Conservation (phyloP, 2,888 invertebrate species). For the Desoria tigrina region DNA sequence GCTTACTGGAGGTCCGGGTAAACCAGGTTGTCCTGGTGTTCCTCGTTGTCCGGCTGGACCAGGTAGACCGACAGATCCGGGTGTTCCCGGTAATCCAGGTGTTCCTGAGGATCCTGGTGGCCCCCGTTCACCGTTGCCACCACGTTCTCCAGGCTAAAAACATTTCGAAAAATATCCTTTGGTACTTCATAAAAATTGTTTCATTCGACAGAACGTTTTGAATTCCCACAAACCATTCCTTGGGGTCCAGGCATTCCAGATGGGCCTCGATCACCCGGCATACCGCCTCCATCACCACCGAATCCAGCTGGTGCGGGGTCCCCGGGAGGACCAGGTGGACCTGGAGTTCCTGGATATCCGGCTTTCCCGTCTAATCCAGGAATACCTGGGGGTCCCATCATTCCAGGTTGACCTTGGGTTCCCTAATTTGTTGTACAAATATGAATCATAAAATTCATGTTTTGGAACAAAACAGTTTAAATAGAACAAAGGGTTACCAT, state of each 20-base stretch:
- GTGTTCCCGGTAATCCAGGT: constrained; percentile 57
- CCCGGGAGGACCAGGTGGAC: constrained; percentile 54
- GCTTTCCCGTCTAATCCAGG: constrained; percentile 54
- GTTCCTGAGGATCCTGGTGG: constrained; percentile 59
- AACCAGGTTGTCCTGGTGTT: constrained; percentile 55
- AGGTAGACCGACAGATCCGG: constrained; percentile 59
- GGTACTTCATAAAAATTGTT: background rate
- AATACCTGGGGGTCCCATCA: constrained; percentile 54
- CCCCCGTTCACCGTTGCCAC: constrained; percentile 59
- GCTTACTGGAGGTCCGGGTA: constrained; percentile 54
- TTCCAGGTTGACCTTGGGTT: constrained; percentile 57
- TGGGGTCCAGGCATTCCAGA: constrained; percentile 49
- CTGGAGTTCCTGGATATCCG: constrained; percentile 46
- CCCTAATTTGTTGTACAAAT: constrained; percentile 56
- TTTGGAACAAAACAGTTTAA: background rate
- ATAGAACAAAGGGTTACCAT: too few relatives aligned
- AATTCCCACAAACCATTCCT: constrained; percentile 50
- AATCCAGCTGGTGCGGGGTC: constrained; percentile 51
- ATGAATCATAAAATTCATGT: constrained; percentile 51
- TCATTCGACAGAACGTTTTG: too few relatives aligned
- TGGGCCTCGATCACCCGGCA: constrained; percentile 54
- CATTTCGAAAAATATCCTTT: background rate
- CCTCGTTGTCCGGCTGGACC: constrained; percentile 58
- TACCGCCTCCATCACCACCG: constrained; percentile 39
- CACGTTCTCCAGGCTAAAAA: constrained; percentile 50